Evolutionary conservation across 1,140 invertebrate genomes (phyloP).

Genomic region (Drosophila obscura): DNA sequence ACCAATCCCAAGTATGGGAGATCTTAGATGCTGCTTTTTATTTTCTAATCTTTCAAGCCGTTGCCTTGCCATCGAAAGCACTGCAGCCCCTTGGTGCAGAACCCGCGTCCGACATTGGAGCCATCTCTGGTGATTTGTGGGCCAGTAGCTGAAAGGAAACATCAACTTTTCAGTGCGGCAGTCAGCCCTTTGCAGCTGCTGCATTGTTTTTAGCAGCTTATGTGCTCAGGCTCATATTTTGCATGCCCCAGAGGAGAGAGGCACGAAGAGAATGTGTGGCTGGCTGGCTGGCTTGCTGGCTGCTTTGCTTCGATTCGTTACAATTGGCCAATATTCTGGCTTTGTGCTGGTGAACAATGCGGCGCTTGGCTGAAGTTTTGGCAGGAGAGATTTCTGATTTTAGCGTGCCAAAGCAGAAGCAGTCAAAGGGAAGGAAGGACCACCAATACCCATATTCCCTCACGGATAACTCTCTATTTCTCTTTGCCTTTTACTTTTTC

Average conservation of each 20-base stretch:
- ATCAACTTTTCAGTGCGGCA: conserved; percentile 37
- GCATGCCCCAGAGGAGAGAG: conserved; percentile 15
- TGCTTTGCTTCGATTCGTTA: conserved; percentile 39
- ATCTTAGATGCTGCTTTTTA: too few relatives aligned
- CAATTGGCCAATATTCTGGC: conserved; percentile 55
- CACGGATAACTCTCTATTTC: conserved; percentile 6
- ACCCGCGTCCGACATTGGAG: conserved; percentile 2
- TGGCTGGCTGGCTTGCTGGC: conserved; percentile 1
- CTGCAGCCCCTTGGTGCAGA: conserved; percentile 1
- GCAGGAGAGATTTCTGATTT: conserved; percentile 46
- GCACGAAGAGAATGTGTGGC: conserved; percentile 42
- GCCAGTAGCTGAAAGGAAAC: conserved; percentile 18
- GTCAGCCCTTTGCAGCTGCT: conserved; percentile 9
- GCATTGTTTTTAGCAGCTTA: conserved; percentile 63
- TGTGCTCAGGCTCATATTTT: conserved; percentile 45
- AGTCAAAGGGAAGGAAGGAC: too few relatives aligned
- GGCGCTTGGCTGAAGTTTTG: conserved; percentile 35
- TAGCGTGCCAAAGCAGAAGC: conserved; percentile 34
- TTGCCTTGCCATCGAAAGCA: conserved; percentile 4
- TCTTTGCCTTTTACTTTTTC: conserved; percentile 9
- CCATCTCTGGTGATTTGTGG: conserved; percentile 10
- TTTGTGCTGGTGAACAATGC: conserved; percentile 57
- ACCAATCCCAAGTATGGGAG: too few relatives aligned
- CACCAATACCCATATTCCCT: conserved; percentile 26
- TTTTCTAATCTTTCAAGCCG: too few relatives aligned